Evolutionary conservation across 2,888 invertebrate species (phyloP).

Genomic region (Catotricha subobsoleta): DNA sequence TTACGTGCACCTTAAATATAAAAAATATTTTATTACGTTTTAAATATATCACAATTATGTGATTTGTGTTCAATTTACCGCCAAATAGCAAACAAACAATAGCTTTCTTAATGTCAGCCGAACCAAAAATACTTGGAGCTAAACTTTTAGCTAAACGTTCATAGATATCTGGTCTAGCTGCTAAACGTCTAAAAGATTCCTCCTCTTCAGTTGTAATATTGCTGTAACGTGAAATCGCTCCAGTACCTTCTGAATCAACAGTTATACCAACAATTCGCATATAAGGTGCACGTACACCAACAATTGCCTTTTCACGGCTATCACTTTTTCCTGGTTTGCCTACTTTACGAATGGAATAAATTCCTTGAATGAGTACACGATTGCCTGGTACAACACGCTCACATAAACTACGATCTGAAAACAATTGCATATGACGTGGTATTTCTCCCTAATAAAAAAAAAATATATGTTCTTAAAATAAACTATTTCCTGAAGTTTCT

Average conservation of each 20-base stretch:
- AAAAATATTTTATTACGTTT: slow-evolving; percentile 21
- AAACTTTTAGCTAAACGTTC: slow-evolving; percentile 77
- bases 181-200: slow-evolving; percentile 43
- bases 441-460: slow-evolving; percentile 83
- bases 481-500: no score
- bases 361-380: slow-evolving; percentile 78
- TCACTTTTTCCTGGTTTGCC: slow-evolving; percentile 45
- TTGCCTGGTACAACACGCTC: slow-evolving; percentile 95
- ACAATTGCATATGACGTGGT: slow-evolving; percentile 88
- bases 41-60: slow-evolving; percentile 5
- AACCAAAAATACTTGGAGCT: slow-evolving; percentile 94
- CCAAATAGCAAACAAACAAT: slow-evolving; percentile 91
- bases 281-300: slow-evolving; percentile 89
- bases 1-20: slow-evolving; percentile 44
- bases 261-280: slow-evolving; percentile 85
- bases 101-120: slow-evolving; percentile 87
- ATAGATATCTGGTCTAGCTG: slow-evolving; percentile 70
- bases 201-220: slow-evolving; percentile 51
- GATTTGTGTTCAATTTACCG: slow-evolving; percentile 31
- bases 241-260: slow-evolving; percentile 63
- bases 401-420: slow-evolving; percentile 79
- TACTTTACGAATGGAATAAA: slow-evolving; percentile 86
- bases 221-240: slow-evolving; percentile 37
- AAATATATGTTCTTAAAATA: no score
- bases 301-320: slow-evolving; percentile 56